Percentiles rank a stretch among this genome's conserved stretches.
These are phyloP conservation scores for Monochamus alternatus DNA, from an alignment of 2,888 invertebrate species.

Conservation along the genomic window DNA sequence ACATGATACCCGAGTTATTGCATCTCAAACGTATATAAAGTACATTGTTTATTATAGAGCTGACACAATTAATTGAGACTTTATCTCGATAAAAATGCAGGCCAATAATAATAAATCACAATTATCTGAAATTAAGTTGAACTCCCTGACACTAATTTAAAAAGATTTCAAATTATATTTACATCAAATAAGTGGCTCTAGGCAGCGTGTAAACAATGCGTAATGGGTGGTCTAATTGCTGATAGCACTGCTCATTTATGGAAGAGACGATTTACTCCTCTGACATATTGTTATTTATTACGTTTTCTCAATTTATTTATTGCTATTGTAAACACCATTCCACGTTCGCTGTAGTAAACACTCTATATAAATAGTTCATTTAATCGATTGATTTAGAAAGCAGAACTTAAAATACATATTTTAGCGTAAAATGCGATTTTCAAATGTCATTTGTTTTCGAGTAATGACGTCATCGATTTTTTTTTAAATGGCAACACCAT, in stretches of 20 bases:
- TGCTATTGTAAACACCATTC: constrained; percentile 22
- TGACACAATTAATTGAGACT: constrained; percentile 59
- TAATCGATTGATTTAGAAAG: too few species aligned
- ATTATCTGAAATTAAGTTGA: constrained; percentile 65
- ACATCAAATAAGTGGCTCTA: constrained; percentile 60
- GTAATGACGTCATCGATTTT: too few species aligned
- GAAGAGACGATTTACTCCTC: constrained; percentile 43
- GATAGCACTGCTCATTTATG: constrained; percentile 52
- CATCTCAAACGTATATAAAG: constrained; percentile 47
- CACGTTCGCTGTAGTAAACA: too few species aligned
- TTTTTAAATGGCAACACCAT: too few species aligned
- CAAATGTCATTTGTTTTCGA: too few species aligned
- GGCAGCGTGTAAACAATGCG: constrained; percentile 55
- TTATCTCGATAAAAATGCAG: constrained; percentile 56
- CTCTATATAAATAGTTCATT: too few species aligned
- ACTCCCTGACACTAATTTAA: constrained; percentile 61
- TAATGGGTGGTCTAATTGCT: constrained; percentile 59
- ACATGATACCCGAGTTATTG: constrained; percentile 43
- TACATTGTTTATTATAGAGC: constrained; percentile 56
- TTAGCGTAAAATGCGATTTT: too few species aligned
- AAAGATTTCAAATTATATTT: constrained; percentile 63
- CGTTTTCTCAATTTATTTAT: constrained; percentile 29
- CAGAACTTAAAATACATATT: too few species aligned
- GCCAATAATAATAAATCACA: constrained; percentile 57
- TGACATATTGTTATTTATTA: constrained; percentile 48